Percentiles rank a stretch among this genome's conserved stretches.
phyloP scores from a whole-genome alignment of 64 coral and sea anemone species.

The Acropora yongei region DNA sequence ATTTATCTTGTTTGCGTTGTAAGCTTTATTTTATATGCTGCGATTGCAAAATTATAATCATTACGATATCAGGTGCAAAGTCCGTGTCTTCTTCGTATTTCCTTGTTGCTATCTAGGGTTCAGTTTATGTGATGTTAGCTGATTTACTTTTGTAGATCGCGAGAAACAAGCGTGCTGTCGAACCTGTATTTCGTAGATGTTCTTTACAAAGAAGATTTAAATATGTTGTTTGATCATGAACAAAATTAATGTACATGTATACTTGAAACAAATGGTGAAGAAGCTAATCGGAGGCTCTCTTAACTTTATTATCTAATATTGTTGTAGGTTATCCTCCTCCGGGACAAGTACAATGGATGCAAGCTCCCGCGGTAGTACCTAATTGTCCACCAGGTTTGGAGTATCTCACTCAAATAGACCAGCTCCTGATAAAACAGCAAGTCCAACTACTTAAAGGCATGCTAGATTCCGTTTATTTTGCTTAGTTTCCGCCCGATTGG shows the following conservation, averaged over 20 bases:
- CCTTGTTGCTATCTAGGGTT: no score
- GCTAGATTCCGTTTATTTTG: neutral
- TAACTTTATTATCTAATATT: neutral
- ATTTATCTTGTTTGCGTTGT: no score
- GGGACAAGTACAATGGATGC: conserved; percentile 79
- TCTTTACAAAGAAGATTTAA: neutral
- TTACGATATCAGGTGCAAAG: no score
- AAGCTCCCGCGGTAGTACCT: conserved; percentile 45
- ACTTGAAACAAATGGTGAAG: no score
- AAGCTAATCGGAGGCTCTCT: no score
- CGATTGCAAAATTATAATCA: no score
- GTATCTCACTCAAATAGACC: conserved; percentile 94
- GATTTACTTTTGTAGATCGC: no score
- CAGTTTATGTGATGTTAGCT: no score
- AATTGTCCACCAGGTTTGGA: conserved; percentile 95
- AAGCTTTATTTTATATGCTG: no score
- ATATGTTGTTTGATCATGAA: neutral
- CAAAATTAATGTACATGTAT: no score
- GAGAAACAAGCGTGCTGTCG: no score
- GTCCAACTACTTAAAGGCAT: conserved; percentile 92
- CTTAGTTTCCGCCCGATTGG: neutral
- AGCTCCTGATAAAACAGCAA: conserved; percentile 94
- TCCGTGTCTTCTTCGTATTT: no score
- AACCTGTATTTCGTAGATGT: neutral
- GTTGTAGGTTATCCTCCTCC: neutral